Evolutionary conservation across 2,113 vertebrate genomes (phyloP), one percentile per base, ranked within the genome.

Genomic region (Helogale parvula): DNA sequence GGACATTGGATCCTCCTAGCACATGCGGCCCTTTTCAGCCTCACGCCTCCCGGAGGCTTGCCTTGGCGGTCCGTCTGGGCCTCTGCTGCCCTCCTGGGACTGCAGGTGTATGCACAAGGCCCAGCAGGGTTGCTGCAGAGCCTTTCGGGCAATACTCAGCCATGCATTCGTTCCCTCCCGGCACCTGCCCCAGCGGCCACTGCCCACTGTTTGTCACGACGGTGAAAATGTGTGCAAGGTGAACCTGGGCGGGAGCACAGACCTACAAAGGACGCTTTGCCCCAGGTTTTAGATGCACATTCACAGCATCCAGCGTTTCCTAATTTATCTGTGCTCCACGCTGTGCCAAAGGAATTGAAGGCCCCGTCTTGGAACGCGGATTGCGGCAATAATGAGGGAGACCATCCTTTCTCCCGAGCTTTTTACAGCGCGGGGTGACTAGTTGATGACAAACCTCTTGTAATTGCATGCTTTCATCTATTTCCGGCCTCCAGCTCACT

Each of bases 41-140:
- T 68, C 10, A 12, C 3, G 47, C 12, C 31, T 35, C 84, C 88
- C 47, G 5, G 25, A 19, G 47, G 35, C 69, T 47, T 5, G 9
- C 68, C 5, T 0, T n/a, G 29, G 29, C 68, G 0, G 0, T 2
- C 16, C 12, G 3, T 69, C 33, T 23, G 50, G 0, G 60, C 60
- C n/a, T 7, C 11, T 11, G 11, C 2, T 3, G 16, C 17, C 19
- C 31, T 84, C 21, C 35, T 5, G 16, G 54, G 60, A 27, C 0
- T 25, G 7, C 0, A n/a, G 25, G 65, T 21, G 65, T 21, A 19
- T 14, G 1, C 1, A 1, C 8, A 45, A 13, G 31, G 15, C n/a
- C 7, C 10, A 12, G 19, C 7, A 47, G 60, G 35, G 27, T 29
- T 31, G 19, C 13, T 17, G 8, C n/a, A 13, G 13, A 0, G 12